These are phyloP conservation scores for Larimichthys crocea DNA, from an alignment of 2,113 vertebrate genomes.

Conservation along the genomic window DNA sequence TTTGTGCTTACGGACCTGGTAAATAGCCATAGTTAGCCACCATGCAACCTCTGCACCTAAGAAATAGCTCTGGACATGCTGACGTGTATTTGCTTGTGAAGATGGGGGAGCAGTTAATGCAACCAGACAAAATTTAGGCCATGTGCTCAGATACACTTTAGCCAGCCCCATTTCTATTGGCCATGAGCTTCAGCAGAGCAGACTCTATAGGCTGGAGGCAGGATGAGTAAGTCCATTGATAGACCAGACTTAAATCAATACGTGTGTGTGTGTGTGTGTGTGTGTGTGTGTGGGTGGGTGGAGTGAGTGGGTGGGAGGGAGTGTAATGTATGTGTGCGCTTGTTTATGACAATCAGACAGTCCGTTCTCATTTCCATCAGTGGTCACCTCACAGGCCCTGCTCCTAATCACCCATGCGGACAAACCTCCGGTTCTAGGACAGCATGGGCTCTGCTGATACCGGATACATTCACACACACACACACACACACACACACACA, in stretches of 20 bases:
- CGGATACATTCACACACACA: slow-evolving; percentile 49
- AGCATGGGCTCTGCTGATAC: slow-evolving; percentile 59
- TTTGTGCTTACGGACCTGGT: not conserved
- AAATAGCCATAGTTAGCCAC: not conserved
- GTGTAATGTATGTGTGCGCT: slow-evolving; percentile 33
- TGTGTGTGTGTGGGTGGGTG: slow-evolving; percentile 21
- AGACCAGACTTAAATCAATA: slow-evolving; percentile 62
- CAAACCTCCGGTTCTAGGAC: slow-evolving; percentile 64
- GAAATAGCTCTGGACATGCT: not conserved
- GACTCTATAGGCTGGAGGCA: slow-evolving; percentile 50
- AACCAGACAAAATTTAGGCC: slow-evolving; percentile 14
- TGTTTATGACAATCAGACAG: slow-evolving; percentile 56
- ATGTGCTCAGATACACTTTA: slow-evolving; percentile 24
- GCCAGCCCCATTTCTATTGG: slow-evolving; percentile 15
- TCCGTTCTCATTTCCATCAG: slow-evolving; percentile 66
- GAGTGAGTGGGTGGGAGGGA: slow-evolving; percentile 21
- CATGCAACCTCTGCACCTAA: not conserved
- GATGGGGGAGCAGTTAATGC: not conserved
- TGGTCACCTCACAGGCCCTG: slow-evolving; percentile 37
- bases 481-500: slow-evolving; percentile 24
- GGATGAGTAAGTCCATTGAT: slow-evolving; percentile 72
- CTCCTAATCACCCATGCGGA: slow-evolving; percentile 59
- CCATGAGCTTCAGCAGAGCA: slow-evolving; percentile 10
- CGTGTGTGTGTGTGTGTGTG: slow-evolving; percentile 3
- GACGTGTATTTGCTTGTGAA: slow-evolving; percentile 1